Evolutionary conservation across 2,113 vertebrate genomes (phyloP).

Genomic region (Micronycteris hirsuta): DNA sequence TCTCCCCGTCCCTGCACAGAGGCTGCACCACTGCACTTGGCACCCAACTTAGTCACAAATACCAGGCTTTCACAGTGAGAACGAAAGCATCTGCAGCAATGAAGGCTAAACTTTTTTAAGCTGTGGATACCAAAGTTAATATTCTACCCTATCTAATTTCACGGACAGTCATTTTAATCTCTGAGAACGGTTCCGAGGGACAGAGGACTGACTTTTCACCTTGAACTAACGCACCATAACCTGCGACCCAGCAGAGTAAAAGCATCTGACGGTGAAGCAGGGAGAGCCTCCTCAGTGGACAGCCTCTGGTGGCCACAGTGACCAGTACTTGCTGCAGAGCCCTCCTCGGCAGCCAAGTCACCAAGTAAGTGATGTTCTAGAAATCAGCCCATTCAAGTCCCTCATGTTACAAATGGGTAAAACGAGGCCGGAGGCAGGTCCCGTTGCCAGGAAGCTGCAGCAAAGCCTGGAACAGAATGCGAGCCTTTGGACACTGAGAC

Average conservation of each 20-base stretch:
- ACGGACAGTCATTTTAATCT: not conserved
- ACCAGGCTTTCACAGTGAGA: not conserved
- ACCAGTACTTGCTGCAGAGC: not conserved
- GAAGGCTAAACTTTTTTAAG: not conserved
- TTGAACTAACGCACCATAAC: not conserved
- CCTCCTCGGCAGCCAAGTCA: not conserved
- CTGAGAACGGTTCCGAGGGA: not conserved
- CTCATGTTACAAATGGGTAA: not conserved
- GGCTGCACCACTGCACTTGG: too few species aligned
- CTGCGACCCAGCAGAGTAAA: not conserved
- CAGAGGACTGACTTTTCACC: not conserved
- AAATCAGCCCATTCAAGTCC: not conserved
- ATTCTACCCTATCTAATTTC: not conserved
- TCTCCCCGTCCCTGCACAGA: fast-evolving
- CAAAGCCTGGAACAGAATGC: not conserved
- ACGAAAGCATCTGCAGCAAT: not conserved
- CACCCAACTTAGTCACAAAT: not conserved
- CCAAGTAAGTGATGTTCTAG: not conserved
- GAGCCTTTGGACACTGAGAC: not conserved
- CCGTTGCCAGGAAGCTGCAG: not conserved
- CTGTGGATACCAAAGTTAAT: not conserved
- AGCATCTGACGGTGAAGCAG: not conserved
- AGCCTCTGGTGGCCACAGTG: not conserved
- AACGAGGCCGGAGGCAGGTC: not conserved
- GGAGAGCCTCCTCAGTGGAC: not conserved